These are phyloP conservation scores for Drosophila ercepeae DNA, from an alignment of 1,140 invertebrate genomes.

Conservation along the genomic window DNA sequence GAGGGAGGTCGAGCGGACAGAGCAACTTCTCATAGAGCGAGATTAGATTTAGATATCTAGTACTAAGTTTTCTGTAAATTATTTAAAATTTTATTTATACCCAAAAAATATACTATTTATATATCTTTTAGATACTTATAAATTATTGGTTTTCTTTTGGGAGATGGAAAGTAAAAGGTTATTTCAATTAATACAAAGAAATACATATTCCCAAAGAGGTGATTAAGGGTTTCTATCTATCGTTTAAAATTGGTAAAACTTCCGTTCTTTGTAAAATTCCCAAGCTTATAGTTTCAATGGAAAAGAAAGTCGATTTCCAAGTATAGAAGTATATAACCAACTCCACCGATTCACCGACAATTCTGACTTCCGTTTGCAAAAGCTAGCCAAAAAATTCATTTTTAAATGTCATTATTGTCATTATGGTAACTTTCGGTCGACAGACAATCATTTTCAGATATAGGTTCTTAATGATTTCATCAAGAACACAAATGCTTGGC, in stretches of 20 bases:
- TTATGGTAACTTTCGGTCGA: slow-evolving; percentile 8
- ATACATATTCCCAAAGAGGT: not conserved
- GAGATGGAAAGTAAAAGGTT: not conserved
- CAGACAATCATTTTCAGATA: slow-evolving; percentile 32
- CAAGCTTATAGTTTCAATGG: not conserved
- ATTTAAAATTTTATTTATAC: slow-evolving; percentile 70
- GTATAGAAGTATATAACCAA: not conserved
- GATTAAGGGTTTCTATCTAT: too few species aligned
- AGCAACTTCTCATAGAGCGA: slow-evolving; percentile 30
- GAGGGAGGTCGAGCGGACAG: slow-evolving; percentile 15
- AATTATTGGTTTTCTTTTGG: not conserved
- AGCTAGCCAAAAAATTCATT: slow-evolving; percentile 12
- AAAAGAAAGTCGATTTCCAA: slow-evolving; percentile 17
- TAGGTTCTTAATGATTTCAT: slow-evolving; percentile 43
- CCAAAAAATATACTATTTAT: slow-evolving; percentile 41
- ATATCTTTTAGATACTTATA: slow-evolving; percentile 19
- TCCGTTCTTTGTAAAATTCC: not conserved
- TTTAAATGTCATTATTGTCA: slow-evolving; percentile 7
- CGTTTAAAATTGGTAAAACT: not conserved
- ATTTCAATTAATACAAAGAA: too few species aligned
- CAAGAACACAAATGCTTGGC: slow-evolving; percentile 38
- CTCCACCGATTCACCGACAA: slow-evolving; percentile 12
- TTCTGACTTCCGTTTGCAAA: slow-evolving; percentile 12
- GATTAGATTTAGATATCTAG: slow-evolving; percentile 31
- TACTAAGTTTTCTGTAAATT: slow-evolving; percentile 48